phyloP scores from a whole-genome alignment of 92 coral and sea anemone species.

The Blastomussa wellsi region DNA sequence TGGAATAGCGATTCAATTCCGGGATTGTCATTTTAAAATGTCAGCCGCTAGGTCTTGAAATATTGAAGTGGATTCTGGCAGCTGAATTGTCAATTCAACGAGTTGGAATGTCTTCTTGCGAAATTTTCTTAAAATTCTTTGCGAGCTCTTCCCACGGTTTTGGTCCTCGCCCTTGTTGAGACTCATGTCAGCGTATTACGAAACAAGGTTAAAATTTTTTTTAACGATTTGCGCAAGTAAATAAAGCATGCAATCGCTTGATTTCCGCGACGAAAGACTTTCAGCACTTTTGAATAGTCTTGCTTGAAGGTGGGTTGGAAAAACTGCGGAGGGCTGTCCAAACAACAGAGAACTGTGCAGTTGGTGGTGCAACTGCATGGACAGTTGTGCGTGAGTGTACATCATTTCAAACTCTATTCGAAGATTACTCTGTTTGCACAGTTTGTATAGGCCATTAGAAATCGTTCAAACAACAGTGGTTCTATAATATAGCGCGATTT shows the following conservation, averaged over 20 bases:
- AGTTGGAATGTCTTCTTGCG: conserved; percentile 27
- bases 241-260: neutral
- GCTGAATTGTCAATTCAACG: neutral
- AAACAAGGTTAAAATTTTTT: neutral
- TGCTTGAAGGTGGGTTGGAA: neutral
- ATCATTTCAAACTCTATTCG: neutral
- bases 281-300: neutral
- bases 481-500: neutral
- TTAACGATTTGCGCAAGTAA: neutral
- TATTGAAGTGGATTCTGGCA: conserved; percentile 15
- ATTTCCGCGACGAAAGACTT: neutral
- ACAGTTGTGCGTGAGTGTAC: neutral
- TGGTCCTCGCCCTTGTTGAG: conserved; percentile 6
- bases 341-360: neutral
- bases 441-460: neutral
- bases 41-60: neutral
- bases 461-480: neutral
- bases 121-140: conserved; percentile 36
- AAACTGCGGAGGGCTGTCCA: neutral
- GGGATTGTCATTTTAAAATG: neutral
- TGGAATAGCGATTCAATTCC: conserved; percentile 9
- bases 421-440: neutral
- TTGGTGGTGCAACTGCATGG: neutral
- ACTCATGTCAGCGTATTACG: conserved; percentile 18
- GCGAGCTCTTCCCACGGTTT: conserved; percentile 10